phyloP scores from a whole-genome alignment of 2,888 invertebrate genomes.

The Sturmia bella region DNA sequence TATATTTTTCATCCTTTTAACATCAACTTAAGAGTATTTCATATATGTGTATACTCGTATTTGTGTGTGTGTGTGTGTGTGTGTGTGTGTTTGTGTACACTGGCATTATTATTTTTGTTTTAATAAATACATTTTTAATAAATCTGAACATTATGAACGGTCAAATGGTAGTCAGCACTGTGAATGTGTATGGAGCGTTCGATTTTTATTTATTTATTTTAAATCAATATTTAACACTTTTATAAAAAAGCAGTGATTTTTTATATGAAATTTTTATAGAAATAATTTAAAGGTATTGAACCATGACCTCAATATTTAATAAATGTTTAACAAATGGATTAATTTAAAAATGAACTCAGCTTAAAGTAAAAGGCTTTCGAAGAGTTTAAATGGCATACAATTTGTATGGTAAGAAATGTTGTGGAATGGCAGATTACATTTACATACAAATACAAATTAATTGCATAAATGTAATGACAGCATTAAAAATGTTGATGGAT shows the following conservation, averaged over 20 bases:
- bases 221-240: slow-evolving; percentile 52
- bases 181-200: background rate
- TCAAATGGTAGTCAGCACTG: slow-evolving; percentile 11
- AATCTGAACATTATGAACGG: slow-evolving; percentile 38
- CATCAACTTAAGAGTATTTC: background rate
- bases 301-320: slow-evolving; percentile 38
- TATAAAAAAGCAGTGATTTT: slow-evolving; percentile 18
- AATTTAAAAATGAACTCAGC: background rate
- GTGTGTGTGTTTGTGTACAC: background rate
- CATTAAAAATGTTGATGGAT: too few species aligned
- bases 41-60: background rate
- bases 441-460: too few species aligned
- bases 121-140: slow-evolving; percentile 55
- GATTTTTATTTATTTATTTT: background rate
- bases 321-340: background rate
- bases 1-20: slow-evolving; percentile 35
- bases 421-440: too few species aligned
- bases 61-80: background rate
- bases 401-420: too few species aligned
- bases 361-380: background rate
- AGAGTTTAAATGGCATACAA: background rate
- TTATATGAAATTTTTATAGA: background rate
- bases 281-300: slow-evolving; percentile 33
- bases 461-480: too few species aligned
- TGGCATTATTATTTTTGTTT: slow-evolving; percentile 16